A percentile compares a stretch with the other conserved stretches of the same genome.
Evolutionary conservation across 2,113 vertebrate genomes (phyloP).

Genomic region (Murina feae): DNA sequence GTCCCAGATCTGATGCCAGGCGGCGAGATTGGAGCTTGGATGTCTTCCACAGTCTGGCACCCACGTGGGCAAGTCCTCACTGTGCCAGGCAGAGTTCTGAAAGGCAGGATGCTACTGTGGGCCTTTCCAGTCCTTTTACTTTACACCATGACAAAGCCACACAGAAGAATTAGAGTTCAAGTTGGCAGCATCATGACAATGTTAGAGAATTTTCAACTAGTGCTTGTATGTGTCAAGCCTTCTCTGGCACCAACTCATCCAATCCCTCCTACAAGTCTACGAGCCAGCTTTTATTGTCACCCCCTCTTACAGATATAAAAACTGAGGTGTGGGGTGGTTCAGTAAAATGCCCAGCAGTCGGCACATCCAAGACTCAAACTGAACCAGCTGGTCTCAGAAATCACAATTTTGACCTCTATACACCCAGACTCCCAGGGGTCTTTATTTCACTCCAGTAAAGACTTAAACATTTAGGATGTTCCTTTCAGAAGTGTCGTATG

Average conservation of each 20-base stretch:
- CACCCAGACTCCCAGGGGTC: accelerated
- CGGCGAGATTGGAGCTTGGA: not conserved
- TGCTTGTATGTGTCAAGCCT: not conserved
- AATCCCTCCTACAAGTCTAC: not conserved
- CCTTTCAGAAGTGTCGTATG: not conserved
- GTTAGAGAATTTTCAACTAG: not conserved
- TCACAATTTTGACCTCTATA: not conserved
- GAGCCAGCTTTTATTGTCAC: not conserved
- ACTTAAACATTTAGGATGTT: not conserved
- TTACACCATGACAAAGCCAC: not conserved
- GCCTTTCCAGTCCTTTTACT: not conserved
- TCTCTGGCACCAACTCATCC: not conserved
- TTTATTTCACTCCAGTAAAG: not conserved
- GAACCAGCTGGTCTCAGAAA: not conserved
- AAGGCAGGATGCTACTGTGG: too few species aligned
- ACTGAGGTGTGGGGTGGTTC: not conserved
- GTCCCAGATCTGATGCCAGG: not conserved
- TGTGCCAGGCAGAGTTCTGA: not conserved
- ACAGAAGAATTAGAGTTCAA: not conserved
- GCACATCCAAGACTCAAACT: not conserved
- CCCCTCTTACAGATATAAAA: not conserved
- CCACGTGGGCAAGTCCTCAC: not conserved
- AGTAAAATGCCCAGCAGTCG: not conserved
- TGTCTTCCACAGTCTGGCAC: not conserved
- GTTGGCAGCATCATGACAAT: not conserved